A percentile compares a stretch with the other conserved stretches of the same genome.
Conservation (phyloP, 2,113 vertebrate genomes). For the Sarotherodon lohbergeri region DNA sequence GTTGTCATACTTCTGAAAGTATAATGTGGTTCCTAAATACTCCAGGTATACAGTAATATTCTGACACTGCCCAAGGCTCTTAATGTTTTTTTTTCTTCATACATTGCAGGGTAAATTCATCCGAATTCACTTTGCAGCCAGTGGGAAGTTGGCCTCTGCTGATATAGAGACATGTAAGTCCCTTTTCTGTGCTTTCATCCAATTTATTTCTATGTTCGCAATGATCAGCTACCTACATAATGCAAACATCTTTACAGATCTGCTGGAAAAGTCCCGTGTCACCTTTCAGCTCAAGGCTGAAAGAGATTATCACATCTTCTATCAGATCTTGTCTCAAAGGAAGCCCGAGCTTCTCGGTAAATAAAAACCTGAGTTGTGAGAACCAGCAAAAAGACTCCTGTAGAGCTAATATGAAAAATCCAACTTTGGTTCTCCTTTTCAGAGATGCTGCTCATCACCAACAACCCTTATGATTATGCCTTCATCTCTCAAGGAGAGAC, state of each 20-base stretch:
- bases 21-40: background rate
- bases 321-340: constrained; percentile 89
- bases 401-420: background rate
- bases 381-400: background rate
- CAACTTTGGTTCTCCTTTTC: background rate
- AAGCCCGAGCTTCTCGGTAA: constrained; percentile 87
- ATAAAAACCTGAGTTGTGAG: background rate
- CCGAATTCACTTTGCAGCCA: constrained; percentile 84
- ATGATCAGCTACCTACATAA: background rate
- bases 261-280: constrained; percentile 88
- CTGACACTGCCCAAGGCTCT: background rate
- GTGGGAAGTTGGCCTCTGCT: constrained; percentile 84
- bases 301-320: constrained; percentile 91
- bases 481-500: constrained; percentile 75
- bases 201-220: background rate
- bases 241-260: constrained; percentile 65
- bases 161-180: constrained; percentile 87
- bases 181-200: background rate
- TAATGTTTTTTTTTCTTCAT: background rate
- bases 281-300: constrained; percentile 88
- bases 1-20: background rate
- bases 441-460: constrained; percentile 78
- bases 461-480: constrained; percentile 69
- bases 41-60: background rate
- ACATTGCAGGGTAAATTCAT: constrained; percentile 84